Conservation (phyloP, 2,797 vertebrate species). For the Bradypodion ventrale region DNA sequence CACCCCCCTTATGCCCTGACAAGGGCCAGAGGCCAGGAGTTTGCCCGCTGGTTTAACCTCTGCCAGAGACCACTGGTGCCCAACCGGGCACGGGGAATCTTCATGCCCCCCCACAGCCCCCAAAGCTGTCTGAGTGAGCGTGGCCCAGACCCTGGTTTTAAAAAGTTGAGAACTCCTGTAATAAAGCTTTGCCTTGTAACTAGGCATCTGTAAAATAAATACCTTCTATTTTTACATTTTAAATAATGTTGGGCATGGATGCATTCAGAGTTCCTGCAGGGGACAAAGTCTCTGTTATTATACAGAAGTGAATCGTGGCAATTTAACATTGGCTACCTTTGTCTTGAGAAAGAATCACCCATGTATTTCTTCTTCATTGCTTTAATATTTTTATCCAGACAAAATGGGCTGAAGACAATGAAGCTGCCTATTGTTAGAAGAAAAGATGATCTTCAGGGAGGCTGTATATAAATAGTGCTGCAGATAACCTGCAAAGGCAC, state of each 20-base stretch:
- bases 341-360: slow-evolving; percentile 4
- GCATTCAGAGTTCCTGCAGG: background rate
- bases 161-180: no score
- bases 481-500: slow-evolving; percentile 32
- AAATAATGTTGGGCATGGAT: background rate
- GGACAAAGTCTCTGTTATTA: background rate
- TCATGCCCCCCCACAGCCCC: no score
- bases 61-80: no score
- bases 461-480: background rate
- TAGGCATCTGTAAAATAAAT: background rate
- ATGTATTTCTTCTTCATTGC: background rate
- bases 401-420: background rate
- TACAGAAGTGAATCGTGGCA: background rate
- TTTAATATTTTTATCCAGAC: background rate
- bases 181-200: background rate
- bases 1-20: no score
- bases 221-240: background rate
- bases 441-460: background rate
- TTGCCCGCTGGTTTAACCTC: no score
- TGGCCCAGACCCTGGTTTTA: no score
- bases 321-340: slow-evolving; percentile 1
- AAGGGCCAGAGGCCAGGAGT: no score
- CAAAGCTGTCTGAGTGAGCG: no score
- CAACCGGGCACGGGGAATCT: no score
- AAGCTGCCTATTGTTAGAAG: slow-evolving; percentile 34